Evolutionary conservation across 2,113 vertebrate genomes (phyloP).

Genomic region (Alexandromys fortis): DNA sequence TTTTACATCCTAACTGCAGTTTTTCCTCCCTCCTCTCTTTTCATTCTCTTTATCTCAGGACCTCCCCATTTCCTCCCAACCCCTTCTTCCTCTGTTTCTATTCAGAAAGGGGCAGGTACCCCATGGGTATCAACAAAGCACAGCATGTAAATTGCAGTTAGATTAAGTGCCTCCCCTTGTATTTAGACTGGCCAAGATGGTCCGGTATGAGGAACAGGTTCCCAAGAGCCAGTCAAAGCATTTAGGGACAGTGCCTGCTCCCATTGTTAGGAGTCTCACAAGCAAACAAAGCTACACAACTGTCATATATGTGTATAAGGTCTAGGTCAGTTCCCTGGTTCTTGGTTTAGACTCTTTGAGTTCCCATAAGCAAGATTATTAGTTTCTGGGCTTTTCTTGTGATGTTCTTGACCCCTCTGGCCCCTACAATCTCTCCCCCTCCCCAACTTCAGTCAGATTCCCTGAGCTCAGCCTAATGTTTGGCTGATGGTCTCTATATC

Average conservation of each 20-base stretch:
- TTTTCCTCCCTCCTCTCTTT: neutral
- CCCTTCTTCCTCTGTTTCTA: neutral
- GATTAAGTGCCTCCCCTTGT: neutral
- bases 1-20: neutral
- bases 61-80: neutral
- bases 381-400: neutral
- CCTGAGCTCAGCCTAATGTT: too few relatives aligned
- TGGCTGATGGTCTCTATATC: too few relatives aligned
- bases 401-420: too few relatives aligned
- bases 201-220: neutral
- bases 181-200: neutral
- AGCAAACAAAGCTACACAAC: neutral
- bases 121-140: neutral
- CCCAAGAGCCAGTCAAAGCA: neutral
- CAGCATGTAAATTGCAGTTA: neutral
- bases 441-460: too few relatives aligned
- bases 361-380: neutral
- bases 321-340: neutral
- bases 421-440: too few relatives aligned
- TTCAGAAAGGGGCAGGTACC: neutral
- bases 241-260: neutral
- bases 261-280: neutral
- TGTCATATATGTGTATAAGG: neutral
- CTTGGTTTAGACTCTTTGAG: neutral
- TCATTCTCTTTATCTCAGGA: neutral